A percentile compares a stretch with the other conserved stretches of the same genome.
These are phyloP conservation scores for Zapornia atra DNA, from an alignment of 2,113 vertebrate species.

Conservation along the genomic window DNA sequence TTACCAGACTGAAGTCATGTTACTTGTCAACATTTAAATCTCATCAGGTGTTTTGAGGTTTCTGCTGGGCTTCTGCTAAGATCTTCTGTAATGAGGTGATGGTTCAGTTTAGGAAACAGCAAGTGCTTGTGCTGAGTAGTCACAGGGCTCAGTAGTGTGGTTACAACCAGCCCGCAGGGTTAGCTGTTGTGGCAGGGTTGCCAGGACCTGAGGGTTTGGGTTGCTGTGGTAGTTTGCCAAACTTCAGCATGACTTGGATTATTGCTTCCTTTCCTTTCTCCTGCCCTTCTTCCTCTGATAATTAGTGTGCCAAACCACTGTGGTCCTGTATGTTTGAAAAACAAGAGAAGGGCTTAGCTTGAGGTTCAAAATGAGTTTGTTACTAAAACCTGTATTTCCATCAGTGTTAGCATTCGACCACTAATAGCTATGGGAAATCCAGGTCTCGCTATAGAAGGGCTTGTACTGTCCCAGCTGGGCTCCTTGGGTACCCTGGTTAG, in stretches of 20 bases:
- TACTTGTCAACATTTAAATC: not conserved
- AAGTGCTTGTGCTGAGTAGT: not conserved
- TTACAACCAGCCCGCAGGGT: fast-evolving
- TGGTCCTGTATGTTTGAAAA: not conserved
- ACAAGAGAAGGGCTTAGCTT: not conserved
- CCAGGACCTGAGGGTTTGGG: not conserved
- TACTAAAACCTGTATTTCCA: not conserved
- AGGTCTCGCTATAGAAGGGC: not conserved
- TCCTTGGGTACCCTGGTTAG: not conserved
- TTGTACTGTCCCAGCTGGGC: not conserved
- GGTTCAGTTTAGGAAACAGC: not conserved
- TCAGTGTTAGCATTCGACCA: not conserved
- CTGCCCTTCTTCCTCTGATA: not conserved
- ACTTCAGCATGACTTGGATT: not conserved
- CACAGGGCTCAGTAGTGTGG: not conserved
- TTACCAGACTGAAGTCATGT: not conserved
- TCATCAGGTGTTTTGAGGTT: not conserved
- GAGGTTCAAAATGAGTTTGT: not conserved
- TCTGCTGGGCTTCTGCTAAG: not conserved
- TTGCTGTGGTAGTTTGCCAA: not conserved
- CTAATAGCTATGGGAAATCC: not conserved
- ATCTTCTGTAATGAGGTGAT: not conserved
- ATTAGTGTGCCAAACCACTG: not conserved
- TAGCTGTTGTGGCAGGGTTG: not conserved
- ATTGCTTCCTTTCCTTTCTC: not conserved